Base-by-base conservation (phyloP, 2,888 invertebrate species). In the Dolichomitus sp. region DNA sequence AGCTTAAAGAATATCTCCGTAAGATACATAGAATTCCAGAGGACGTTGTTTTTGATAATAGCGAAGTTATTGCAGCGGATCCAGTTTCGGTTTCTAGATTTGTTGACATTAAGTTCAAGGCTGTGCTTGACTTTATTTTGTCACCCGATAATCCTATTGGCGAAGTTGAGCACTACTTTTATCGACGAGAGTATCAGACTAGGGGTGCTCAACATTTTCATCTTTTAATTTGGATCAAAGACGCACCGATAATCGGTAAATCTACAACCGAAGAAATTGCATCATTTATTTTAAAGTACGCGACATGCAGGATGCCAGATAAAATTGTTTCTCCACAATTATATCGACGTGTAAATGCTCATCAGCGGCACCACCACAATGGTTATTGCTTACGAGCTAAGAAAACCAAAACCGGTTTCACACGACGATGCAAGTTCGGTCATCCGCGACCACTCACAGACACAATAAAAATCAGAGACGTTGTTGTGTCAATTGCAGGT, bases 101-200 rank as follows among this genome's bases (percentile, higher is more conserved):
- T 85, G 87, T 91, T 30, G 88, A 91, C 52, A 89, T 83, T 19
- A 90, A 90, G 73, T 91, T n/a, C n/a, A n/a, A n/a, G n/a, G n/a
- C n/a, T n/a, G n/a, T n/a, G n/a, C n/a, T n/a, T n/a, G n/a, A n/a
- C 90, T 76, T 52, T 77, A 19, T 87, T 86, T 11, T 90, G 85
- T 87, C 86, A 54, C 59, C 85, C 19, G 84, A 85, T 75, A 80
- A 83, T 37, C 89, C 89, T 27, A 72, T 90, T 17, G 86, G 87
- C 17, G 72, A 84, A 77, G 75, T 87, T 17, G 52, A 61, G 17
- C 84, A 88, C 80, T 87, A 87, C 42, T 85, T 86, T 63, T 85
- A 81, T 81, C 74, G 88, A 12, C 74, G 85, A 57, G 88, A 89
- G 75, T 89, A 89, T 76, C 89, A 89, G 81, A 69, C 75, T 6